phyloP scores from a whole-genome alignment of 23 tunicate genomes.

The Trididemnum clinides region DNA sequence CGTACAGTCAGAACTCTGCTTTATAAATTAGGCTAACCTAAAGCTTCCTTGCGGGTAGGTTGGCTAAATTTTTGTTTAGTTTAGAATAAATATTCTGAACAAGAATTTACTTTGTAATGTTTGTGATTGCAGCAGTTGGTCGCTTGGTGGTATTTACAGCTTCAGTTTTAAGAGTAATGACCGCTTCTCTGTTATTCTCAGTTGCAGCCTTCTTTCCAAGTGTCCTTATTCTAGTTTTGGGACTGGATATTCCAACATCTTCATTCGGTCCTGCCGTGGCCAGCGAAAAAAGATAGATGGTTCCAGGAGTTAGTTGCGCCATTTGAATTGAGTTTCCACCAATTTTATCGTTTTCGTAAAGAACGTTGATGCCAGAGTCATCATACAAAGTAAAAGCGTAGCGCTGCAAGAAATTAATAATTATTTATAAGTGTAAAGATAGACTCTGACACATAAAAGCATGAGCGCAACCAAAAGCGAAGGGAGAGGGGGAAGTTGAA shows the following conservation, averaged over 20 bases:
- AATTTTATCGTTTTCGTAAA: constrained; percentile 35
- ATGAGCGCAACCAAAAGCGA: no score
- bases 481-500: no score
- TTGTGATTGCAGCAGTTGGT: not conserved
- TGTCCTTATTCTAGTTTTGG: constrained; percentile 8
- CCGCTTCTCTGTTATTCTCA: not conserved
- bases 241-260: not conserved
- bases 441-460: no score
- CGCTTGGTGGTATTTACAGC: not conserved
- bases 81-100: no score
- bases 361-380: constrained; percentile 14
- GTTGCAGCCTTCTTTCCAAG: not conserved
- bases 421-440: no score
- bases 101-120: no score
- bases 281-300: constrained; percentile 26
- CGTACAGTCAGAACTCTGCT: no score
- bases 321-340: constrained; percentile 3
- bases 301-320: constrained; percentile 34
- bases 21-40: no score
- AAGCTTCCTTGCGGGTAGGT: no score
- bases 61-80: no score
- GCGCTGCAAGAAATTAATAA: constrained; percentile 27
- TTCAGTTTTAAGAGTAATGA: not conserved
- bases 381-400: constrained; percentile 25
- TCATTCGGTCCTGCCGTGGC: constrained; percentile 23